Conservation (phyloP, 2,797 vertebrate species). For the Alectoris magna region DNA sequence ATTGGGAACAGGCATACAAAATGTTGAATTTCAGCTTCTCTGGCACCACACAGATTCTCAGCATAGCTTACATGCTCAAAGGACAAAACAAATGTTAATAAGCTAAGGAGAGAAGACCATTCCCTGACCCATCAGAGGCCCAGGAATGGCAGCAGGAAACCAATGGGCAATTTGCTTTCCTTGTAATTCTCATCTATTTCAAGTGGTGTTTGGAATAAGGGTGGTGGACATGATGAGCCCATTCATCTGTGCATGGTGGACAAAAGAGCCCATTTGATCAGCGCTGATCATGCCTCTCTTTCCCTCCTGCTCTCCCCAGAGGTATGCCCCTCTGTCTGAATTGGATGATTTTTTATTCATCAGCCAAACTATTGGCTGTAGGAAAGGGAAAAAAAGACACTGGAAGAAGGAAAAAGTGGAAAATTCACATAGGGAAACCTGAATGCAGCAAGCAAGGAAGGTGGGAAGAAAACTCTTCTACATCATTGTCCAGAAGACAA, state of each 20-base stretch:
- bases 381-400: neutral
- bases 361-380: conserved; percentile 35
- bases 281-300: conserved; percentile 28
- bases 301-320: conserved; percentile 29
- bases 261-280: neutral
- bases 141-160: neutral
- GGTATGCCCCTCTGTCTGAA: conserved; percentile 46
- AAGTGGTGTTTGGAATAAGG: conserved; percentile 1
- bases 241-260: neutral
- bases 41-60: neutral
- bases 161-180: neutral
- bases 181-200: neutral
- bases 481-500: neutral
- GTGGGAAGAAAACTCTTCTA: neutral
- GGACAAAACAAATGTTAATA: neutral
- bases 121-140: neutral
- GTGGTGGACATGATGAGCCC: neutral
- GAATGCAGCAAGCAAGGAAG: conserved; percentile 15
- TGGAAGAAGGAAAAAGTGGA: neutral
- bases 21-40: neutral
- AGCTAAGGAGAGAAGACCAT: neutral
- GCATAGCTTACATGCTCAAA: neutral
- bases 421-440: conserved; percentile 32
- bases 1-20: neutral
- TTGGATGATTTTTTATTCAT: conserved; percentile 64